Percentiles rank a stretch among this genome's conserved stretches.
Conservation (phyloP, 1,140 invertebrate genomes). For the Cecropterus lyciades region DNA sequence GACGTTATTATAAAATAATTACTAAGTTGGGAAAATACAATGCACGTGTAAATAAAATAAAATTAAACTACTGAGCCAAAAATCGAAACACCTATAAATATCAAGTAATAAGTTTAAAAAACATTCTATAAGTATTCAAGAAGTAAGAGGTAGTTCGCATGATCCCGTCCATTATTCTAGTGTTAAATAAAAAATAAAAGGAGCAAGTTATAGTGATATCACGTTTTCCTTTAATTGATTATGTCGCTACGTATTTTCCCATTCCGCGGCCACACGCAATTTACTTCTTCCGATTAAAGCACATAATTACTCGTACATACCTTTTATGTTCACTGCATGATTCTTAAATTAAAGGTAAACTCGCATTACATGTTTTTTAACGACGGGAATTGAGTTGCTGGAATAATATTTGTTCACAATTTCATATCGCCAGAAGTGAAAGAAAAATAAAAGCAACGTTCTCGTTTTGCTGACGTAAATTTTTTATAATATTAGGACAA, state of each 20-base stretch:
- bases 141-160: too few relatives aligned
- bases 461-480: conserved; percentile 77
- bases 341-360: conserved; percentile 31
- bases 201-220: conserved; percentile 27
- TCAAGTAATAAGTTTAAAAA: background rate
- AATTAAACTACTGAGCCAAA: too few relatives aligned
- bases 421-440: conserved; percentile 22
- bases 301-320: conserved; percentile 28
- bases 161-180: background rate
- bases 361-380: conserved; percentile 23
- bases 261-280: conserved; percentile 36
- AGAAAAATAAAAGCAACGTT: conserved; percentile 43
- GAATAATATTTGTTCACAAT: conserved; percentile 28
- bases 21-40: too few relatives aligned
- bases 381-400: conserved; percentile 14
- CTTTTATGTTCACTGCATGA: conserved; percentile 29
- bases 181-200: conserved; percentile 20
- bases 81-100: background rate
- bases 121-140: too few relatives aligned
- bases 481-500: conserved; percentile 83
- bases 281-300: conserved; percentile 34
- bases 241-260: conserved; percentile 35
- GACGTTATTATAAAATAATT: too few relatives aligned
- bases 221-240: conserved; percentile 25
- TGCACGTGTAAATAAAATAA: too few relatives aligned